Conservation (phyloP, 2,797 vertebrate genomes). For the Cephalopachus bancanus region DNA sequence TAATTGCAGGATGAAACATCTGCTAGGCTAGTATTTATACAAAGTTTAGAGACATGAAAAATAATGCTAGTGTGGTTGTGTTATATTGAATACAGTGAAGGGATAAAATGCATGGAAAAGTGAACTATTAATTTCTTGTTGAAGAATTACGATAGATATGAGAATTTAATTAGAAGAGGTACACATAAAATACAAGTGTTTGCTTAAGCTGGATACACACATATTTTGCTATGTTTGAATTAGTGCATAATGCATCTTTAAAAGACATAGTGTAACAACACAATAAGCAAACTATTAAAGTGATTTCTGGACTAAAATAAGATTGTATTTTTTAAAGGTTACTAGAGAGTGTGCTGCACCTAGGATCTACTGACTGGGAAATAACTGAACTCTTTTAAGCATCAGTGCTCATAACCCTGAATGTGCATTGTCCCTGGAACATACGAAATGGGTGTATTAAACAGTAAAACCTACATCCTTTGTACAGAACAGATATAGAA, state of each 20-base stretch:
- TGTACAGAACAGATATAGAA: neutral
- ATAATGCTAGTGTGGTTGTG: neutral
- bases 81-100: too few species aligned
- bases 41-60: neutral
- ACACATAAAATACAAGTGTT: rapidly evolving
- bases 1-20: neutral
- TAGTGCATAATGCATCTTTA: neutral
- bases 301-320: neutral
- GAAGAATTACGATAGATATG: neutral
- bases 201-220: neutral
- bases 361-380: neutral
- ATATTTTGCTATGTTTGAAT: neutral
- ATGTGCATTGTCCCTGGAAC: neutral
- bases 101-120: rapidly evolving
- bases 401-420: neutral
- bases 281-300: neutral
- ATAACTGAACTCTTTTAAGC: neutral
- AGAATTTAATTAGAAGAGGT: neutral
- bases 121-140: neutral
- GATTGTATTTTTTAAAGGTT: neutral
- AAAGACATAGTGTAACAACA: neutral
- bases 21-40: neutral
- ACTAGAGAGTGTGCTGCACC: neutral
- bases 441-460: neutral
- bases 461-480: neutral